phyloP scores from a whole-genome alignment of 1,140 invertebrate species.

The Zaprionus tsacasi region DNA sequence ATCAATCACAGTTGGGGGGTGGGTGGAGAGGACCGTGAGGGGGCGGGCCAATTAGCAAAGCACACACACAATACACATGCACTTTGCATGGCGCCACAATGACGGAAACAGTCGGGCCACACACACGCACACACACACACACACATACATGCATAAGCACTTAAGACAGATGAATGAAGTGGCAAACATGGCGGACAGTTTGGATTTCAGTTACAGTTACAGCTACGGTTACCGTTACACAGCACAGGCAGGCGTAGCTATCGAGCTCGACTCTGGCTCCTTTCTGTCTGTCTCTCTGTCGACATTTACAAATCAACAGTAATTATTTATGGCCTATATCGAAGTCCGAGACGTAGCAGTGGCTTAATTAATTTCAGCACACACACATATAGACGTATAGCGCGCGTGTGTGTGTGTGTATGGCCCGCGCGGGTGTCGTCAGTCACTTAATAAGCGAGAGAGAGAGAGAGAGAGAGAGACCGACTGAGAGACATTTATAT shows the following conservation, averaged over 20 bases:
- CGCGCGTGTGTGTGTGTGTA: conserved; percentile 8
- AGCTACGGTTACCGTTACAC: conserved; percentile 28
- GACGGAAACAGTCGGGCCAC: conserved; percentile 38
- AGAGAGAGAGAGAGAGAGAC: conserved; percentile 17
- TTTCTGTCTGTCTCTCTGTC: conserved; percentile 26
- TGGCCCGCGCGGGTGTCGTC: conserved; percentile 45
- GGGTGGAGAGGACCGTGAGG: background rate
- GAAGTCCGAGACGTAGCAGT: background rate
- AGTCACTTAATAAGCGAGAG: conserved; percentile 44
- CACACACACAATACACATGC: conserved; percentile 63
- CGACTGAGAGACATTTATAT: conserved; percentile 30
- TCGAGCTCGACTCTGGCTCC: conserved; percentile 31
- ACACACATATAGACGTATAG: background rate
- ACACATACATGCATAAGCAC: conserved; percentile 50
- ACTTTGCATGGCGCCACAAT: conserved; percentile 70
- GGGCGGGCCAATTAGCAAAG: conserved; percentile 72
- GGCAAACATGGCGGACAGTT: conserved; percentile 71
- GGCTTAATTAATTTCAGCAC: conserved; percentile 46
- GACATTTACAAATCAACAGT: conserved; percentile 74
- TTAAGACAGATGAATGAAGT: conserved; percentile 81
- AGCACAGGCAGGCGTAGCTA: conserved; percentile 24
- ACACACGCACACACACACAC: background rate
- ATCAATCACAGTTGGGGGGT: conserved; percentile 60
- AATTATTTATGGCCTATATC: conserved; percentile 64
- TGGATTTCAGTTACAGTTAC: conserved; percentile 55